A percentile compares a stretch with the other conserved stretches of the same genome.
These are phyloP conservation scores for Bungarus multicinctus DNA, from an alignment of 2,113 vertebrate species.

Conservation along the genomic window DNA sequence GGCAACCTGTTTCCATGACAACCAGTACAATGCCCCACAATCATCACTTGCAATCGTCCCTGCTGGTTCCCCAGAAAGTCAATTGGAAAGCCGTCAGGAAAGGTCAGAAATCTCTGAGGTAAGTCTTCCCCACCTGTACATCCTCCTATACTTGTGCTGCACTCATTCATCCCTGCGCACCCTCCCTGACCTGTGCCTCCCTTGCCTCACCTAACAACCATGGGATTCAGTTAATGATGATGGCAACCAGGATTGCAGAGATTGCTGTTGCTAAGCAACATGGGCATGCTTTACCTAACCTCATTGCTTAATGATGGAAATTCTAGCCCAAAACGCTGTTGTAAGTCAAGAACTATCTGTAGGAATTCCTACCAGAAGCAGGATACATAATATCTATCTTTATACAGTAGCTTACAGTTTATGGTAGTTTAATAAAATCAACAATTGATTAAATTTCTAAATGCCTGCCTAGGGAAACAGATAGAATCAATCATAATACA, in stretches of 20 bases:
- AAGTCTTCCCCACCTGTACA: not conserved
- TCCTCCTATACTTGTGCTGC: not conserved
- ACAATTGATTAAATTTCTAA: not conserved
- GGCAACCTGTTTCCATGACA: not conserved
- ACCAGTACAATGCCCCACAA: not conserved
- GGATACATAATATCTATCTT: not conserved
- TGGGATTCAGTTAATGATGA: not conserved
- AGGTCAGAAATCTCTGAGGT: not conserved
- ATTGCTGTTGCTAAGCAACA: not conserved
- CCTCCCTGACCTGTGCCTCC: not conserved
- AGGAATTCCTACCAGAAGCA: not conserved
- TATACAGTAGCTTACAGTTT: not conserved
- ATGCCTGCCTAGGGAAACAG: not conserved
- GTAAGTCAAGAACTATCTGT: not conserved
- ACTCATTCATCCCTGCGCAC: not conserved
- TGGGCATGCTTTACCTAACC: not conserved
- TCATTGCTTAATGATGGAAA: not conserved
- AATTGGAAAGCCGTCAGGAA: not conserved
- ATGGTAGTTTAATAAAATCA: not conserved
- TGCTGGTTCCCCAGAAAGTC: not conserved
- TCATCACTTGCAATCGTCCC: not conserved
- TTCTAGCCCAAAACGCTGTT: not conserved
- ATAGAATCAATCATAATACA: not conserved
- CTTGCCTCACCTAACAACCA: not conserved
- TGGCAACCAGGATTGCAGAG: not conserved